Percentiles rank a stretch among this genome's conserved stretches.
Conservation (phyloP, 1,140 invertebrate genomes). For the Penaeus chinensis region DNA sequence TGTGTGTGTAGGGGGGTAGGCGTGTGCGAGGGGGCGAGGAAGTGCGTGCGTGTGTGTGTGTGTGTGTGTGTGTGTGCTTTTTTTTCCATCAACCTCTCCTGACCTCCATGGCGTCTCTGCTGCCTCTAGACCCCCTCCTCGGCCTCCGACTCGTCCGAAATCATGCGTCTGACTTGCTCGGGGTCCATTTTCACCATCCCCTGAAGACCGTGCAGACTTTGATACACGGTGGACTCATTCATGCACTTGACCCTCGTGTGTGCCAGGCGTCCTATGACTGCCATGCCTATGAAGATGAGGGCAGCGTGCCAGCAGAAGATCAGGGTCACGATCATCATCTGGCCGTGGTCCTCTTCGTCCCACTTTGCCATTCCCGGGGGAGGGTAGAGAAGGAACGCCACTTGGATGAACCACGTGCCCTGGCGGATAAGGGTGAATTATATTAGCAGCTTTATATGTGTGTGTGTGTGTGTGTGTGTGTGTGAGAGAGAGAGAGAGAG, state of each 20-base stretch:
- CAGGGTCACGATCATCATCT: conserved; percentile 71
- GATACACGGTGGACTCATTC: conserved; percentile 8
- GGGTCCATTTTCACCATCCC: conserved; percentile 4
- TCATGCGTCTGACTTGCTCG: conserved; percentile 34
- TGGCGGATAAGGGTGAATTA: background rate
- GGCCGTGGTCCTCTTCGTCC: conserved; percentile 68
- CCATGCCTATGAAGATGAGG: conserved; percentile 66
- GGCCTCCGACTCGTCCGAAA: conserved; percentile 25
- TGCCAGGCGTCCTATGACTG: conserved; percentile 65
- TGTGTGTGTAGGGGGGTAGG: too few relatives aligned
- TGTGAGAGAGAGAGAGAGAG: too few relatives aligned
- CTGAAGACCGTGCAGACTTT: conserved; percentile 3
- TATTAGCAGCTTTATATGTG: too few relatives aligned
- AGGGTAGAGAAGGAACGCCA: conserved; percentile 72
- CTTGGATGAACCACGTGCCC: conserved; percentile 72
- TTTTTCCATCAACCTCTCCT: too few relatives aligned
- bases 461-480: too few relatives aligned
- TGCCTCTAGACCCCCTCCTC: conserved; percentile 17
- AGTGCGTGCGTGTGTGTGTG: too few relatives aligned
- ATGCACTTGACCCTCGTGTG: conserved; percentile 54
- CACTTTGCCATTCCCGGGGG: conserved; percentile 67
- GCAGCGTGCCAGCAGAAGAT: conserved; percentile 70
- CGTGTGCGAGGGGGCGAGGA: too few relatives aligned
- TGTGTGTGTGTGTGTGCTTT: too few relatives aligned
- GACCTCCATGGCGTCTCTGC: too few relatives aligned